Conservation (phyloP, 1,140 invertebrate species). For the Cherax quadricarinatus region DNA sequence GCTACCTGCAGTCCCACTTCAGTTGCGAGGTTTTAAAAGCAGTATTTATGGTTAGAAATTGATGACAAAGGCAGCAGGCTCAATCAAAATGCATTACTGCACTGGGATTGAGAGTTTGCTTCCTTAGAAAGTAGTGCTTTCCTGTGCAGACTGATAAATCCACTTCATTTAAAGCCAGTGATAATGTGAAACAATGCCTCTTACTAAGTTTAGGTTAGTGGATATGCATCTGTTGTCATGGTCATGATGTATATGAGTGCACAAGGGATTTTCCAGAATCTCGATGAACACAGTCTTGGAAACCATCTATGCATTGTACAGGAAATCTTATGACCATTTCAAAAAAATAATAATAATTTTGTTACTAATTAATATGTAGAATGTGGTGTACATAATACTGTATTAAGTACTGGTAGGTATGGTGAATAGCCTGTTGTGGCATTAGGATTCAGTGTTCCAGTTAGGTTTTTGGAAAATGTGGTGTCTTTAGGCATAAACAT, state of each 20-base stretch:
- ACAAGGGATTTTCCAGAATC: slow-evolving; percentile 54
- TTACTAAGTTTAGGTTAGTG: slow-evolving; percentile 50
- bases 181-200: slow-evolving; percentile 43
- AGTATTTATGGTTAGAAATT: slow-evolving; percentile 24
- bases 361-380: slow-evolving; percentile 57
- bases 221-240: slow-evolving; percentile 50
- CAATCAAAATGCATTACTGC: slow-evolving; percentile 29
- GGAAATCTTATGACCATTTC: slow-evolving; percentile 59
- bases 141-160: slow-evolving; percentile 43
- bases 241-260: slow-evolving; percentile 60
- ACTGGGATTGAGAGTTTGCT: slow-evolving; percentile 17
- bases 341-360: slow-evolving; percentile 44
- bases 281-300: slow-evolving; percentile 58
- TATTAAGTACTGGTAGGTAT: slow-evolving; percentile 55
- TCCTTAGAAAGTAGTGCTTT: slow-evolving; percentile 33
- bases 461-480: slow-evolving; percentile 51
- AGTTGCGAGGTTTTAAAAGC: not conserved
- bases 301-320: slow-evolving; percentile 70
- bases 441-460: slow-evolving; percentile 62
- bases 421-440: slow-evolving; percentile 38
- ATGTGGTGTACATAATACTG: slow-evolving; percentile 55
- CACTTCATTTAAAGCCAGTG: slow-evolving; percentile 30
- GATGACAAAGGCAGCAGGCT: not conserved
- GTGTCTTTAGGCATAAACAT: slow-evolving; percentile 45
- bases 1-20: slow-evolving; percentile 25